Evolutionary conservation across 2,797 vertebrate species (phyloP), one percentile per base, ranked within the genome.

Genomic region (Sebastes melanostomus): DNA sequence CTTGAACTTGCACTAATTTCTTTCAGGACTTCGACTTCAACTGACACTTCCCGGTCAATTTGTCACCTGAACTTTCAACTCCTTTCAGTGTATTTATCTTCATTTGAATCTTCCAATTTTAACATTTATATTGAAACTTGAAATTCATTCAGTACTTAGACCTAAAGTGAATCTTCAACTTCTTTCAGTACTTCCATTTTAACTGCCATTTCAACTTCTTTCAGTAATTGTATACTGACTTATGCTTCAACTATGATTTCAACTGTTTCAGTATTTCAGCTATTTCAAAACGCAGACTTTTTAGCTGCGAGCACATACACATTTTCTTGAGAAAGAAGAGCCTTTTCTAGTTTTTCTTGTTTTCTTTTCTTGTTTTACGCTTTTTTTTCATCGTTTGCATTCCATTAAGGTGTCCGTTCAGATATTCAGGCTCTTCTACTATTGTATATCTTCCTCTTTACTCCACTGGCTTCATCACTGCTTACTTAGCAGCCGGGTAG

Each of bases 401-500:
- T 25, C 25, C 25, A 25, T 34, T 1, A 36, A 6, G n/a, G 63
- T 38, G 22, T 14, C 18, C 16, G n/a, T 67, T 66, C 20, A 75
- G 52, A 66, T 70, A 82, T 70, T 1, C 14, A 58, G 22, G 11
- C 32, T 38, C n/a, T 6, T 63, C 13, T 14, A 20, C 36, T 10
- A 0, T 22, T 32, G 22, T 25, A 18, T 14, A 25, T 59, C n/a
- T 12, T 56, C 38, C 50, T 80, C 20, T 69, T 61, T 63, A 59
- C 66, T 75, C 68, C 63, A 27, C 68, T 38, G 55, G 38, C 46
- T 72, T 59, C 77, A 75, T 69, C 60, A 11, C 27, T 54, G 50
- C 76, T 84, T 66, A 50, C 61, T 80, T 67, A 77, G 70, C 68
- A 76, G 72, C 25, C 2, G 2, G 67, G 50, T 65, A 55, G 85